Evolutionary conservation across 1,140 invertebrate species (phyloP).

Genomic region (Cataglyphis hispanica): DNA sequence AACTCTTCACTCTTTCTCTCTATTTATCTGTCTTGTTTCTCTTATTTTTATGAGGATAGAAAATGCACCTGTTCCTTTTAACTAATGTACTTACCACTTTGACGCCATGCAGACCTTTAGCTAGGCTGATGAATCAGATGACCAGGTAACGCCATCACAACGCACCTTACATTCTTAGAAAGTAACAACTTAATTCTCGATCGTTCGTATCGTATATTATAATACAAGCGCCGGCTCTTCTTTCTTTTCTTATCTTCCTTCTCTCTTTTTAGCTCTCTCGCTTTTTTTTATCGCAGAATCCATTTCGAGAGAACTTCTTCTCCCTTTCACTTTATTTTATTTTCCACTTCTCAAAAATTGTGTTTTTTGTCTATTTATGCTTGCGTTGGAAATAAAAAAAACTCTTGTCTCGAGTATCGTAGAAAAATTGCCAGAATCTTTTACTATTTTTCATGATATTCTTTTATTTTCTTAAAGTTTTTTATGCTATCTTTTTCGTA

Average conservation of each 20-base stretch:
- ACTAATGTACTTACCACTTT: conserved; percentile 86
- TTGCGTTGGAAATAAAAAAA: neutral
- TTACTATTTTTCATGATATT: neutral
- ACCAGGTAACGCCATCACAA: conserved; percentile 86
- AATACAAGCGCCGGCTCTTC: conserved; percentile 1
- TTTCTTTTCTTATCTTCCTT: conserved; percentile 2
- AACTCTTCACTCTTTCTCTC: conserved; percentile 69
- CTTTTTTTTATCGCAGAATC: neutral
- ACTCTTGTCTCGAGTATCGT: neutral
- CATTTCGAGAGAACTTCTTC: neutral
- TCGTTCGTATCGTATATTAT: conserved; percentile 11
- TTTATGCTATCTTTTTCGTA: conserved; percentile 7
- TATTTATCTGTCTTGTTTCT: conserved; percentile 58
- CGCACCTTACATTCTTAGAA: conserved; percentile 84
- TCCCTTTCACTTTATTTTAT: neutral
- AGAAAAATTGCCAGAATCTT: neutral
- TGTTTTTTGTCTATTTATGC: neutral
- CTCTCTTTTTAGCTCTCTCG: conserved; percentile 42
- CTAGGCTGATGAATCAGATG: conserved; percentile 87
- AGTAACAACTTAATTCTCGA: conserved; percentile 58
- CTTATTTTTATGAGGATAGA: conserved; percentile 80
- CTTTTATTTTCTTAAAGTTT: neutral
- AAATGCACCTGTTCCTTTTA: conserved; percentile 84
- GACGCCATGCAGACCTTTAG: conserved; percentile 87
- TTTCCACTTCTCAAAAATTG: neutral